These are phyloP conservation scores for Lacanobia oleracea DNA, from an alignment of 2,888 invertebrate genomes.

Conservation along the genomic window DNA sequence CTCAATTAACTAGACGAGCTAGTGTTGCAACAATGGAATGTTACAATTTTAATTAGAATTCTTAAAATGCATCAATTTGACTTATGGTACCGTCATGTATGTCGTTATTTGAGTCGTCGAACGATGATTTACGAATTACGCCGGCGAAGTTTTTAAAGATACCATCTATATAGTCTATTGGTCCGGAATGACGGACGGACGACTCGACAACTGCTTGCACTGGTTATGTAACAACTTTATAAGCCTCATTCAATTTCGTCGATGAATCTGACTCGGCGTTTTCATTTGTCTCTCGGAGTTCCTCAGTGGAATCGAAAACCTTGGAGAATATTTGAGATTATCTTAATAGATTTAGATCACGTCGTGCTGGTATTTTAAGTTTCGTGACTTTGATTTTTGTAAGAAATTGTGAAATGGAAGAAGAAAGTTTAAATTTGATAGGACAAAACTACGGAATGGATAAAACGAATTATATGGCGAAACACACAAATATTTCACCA, in stretches of 20 bases:
- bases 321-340: slow-evolving; percentile 55
- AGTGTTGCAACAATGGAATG: slow-evolving; percentile 75
- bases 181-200: slow-evolving; percentile 45
- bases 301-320: slow-evolving; percentile 54
- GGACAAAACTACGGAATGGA: neutral
- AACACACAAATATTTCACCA: neutral
- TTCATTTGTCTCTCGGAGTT: slow-evolving; percentile 71
- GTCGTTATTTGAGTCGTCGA: slow-evolving; percentile 48
- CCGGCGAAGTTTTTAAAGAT: slow-evolving; percentile 82
- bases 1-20: slow-evolving; percentile 70
- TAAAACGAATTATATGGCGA: neutral
- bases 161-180: slow-evolving; percentile 72
- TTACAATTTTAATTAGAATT: slow-evolving; percentile 77
- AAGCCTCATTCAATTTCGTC: slow-evolving; percentile 80
- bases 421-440: slow-evolving; percentile 9
- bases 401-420: slow-evolving; percentile 32
- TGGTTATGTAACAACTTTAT: slow-evolving; percentile 83
- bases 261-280: slow-evolving; percentile 79
- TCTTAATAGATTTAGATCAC: slow-evolving; percentile 60
- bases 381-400: slow-evolving; percentile 57
- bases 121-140: slow-evolving; percentile 77
- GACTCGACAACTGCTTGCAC: slow-evolving; percentile 70
- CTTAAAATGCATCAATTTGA: slow-evolving; percentile 71
- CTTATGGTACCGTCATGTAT: slow-evolving; percentile 21
- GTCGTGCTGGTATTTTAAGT: slow-evolving; percentile 48